These are phyloP conservation scores for Leuciscus waleckii DNA, from an alignment of 2,797 vertebrate species.

Conservation along the genomic window DNA sequence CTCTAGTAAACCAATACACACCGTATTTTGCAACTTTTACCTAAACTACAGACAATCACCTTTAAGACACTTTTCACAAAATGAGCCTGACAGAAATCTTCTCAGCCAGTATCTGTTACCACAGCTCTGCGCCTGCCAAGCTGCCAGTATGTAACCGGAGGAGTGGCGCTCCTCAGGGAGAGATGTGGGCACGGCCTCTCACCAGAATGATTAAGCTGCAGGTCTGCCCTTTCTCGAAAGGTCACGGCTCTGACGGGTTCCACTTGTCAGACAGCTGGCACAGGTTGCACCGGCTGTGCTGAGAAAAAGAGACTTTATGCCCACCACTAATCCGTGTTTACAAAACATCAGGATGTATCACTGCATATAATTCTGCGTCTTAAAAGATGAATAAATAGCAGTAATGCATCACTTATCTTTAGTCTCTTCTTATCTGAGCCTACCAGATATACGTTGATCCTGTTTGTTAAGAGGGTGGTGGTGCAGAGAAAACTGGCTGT, in stretches of 20 bases:
- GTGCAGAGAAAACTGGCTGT: constrained; percentile 1
- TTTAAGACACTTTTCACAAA: background rate
- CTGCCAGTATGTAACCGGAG: constrained; percentile 42
- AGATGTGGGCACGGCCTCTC: constrained; percentile 21
- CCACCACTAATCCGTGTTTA: constrained; percentile 17
- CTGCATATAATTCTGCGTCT: constrained; percentile 17
- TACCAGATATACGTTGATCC: constrained; percentile 32
- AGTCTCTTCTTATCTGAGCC: constrained; percentile 21
- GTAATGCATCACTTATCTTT: constrained; percentile 17
- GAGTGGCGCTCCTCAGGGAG: constrained; percentile 12
- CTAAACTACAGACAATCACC: background rate
- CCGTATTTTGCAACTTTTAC: background rate
- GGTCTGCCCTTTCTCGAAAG: constrained; percentile 40
- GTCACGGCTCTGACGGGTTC: constrained; percentile 20
- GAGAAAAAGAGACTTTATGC: background rate
- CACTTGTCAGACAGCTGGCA: constrained; percentile 34
- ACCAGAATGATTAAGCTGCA: constrained; percentile 41
- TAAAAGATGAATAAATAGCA: constrained; percentile 19
- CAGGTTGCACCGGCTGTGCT: constrained; percentile 4
- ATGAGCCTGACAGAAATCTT: constrained; percentile 31
- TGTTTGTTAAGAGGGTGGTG: constrained; percentile 14
- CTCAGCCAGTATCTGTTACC: constrained; percentile 21
- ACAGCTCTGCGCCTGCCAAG: constrained; percentile 12
- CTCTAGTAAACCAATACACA: too few species aligned
- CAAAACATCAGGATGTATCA: constrained; percentile 18